Percentiles rank a stretch among this genome's conserved stretches.
Conservation (phyloP, 2,797 vertebrate species). For the Tapera naevia region DNA sequence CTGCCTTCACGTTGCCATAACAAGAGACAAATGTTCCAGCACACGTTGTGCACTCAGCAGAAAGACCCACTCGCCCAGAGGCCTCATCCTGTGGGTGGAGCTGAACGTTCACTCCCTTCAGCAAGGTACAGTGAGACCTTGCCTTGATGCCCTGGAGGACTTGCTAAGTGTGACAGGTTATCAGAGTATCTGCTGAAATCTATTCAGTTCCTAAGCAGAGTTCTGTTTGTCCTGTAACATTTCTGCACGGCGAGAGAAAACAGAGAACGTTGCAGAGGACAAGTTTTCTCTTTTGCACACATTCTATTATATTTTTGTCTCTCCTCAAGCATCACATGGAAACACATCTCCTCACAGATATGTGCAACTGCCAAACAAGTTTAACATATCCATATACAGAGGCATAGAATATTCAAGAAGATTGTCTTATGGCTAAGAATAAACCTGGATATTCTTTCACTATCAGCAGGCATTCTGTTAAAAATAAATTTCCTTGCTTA, state of each 20-base stretch:
- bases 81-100: not conserved
- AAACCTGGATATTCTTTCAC: not conserved
- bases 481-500: conserved; percentile 6
- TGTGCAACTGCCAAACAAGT: conserved; percentile 40
- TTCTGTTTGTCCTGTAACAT: not conserved
- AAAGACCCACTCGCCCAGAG: not conserved
- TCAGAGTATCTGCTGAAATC: not conserved
- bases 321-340: conserved; percentile 28
- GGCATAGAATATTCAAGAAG: conserved; percentile 7
- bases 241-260: not conserved
- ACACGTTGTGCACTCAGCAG: not conserved
- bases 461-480: conserved; percentile 8
- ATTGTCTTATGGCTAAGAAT: conserved; percentile 18
- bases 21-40: not conserved
- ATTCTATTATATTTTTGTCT: not conserved
- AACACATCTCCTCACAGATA: conserved; percentile 39
- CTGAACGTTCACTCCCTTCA: fast-evolving
- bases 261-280: not conserved
- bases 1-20: not conserved
- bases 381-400: not conserved
- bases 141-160: not conserved
- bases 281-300: not conserved
- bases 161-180: not conserved
- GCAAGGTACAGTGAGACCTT: not conserved
- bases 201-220: not conserved